These are phyloP conservation scores for Sphaerophoria rueppellii DNA, from an alignment of 2,888 invertebrate species.

Conservation along the genomic window DNA sequence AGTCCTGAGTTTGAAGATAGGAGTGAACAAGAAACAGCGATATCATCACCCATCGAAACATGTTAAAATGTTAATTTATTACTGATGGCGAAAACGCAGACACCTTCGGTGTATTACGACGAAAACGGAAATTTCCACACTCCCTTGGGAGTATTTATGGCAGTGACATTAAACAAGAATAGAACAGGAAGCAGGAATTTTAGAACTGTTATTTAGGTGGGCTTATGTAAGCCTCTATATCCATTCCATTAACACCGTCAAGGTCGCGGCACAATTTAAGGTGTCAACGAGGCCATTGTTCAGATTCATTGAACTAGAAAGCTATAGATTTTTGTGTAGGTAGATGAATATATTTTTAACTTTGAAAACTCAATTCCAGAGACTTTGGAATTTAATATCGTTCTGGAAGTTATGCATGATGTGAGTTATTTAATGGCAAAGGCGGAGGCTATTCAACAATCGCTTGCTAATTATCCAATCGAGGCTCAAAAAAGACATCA, in stretches of 20 bases:
- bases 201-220: no score
- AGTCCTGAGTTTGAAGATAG: background rate
- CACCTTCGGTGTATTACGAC: conserved; percentile 11
- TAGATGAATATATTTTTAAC: background rate
- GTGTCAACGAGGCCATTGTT: conserved; percentile 32
- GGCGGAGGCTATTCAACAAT: no score
- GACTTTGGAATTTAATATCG: background rate
- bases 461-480: no score
- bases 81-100: conserved; percentile 13
- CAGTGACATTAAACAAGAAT: background rate
- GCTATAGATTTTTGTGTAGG: conserved; percentile 19
- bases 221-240: background rate
- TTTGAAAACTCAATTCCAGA: background rate
- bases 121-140: background rate
- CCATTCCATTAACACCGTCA: background rate
- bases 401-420: no score
- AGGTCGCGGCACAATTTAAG: conserved; percentile 29
- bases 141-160: conserved; percentile 4
- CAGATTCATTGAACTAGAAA: conserved; percentile 20
- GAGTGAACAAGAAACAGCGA: background rate
- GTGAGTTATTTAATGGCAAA: no score
- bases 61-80: conserved; percentile 32
- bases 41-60: conserved; percentile 33
- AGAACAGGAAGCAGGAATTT: background rate
- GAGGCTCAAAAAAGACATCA: no score